phyloP scores from a whole-genome alignment of 2,113 vertebrate genomes.

The Microtus ochrogaster region DNA sequence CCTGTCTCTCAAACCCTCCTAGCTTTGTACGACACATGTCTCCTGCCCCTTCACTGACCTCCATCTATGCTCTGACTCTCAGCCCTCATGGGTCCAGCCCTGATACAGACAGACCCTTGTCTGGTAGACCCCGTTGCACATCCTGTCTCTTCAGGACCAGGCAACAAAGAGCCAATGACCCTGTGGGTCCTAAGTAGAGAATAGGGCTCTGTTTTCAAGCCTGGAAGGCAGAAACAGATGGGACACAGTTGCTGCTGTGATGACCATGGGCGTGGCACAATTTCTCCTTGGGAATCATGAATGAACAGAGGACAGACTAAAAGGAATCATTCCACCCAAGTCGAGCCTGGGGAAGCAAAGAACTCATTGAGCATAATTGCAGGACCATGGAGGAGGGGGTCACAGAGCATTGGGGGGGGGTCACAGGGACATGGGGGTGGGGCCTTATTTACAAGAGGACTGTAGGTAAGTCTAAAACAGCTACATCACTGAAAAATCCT shows the following conservation, averaged over 20 bases:
- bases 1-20: background rate
- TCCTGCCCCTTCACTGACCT: background rate
- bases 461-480: too few species aligned
- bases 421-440: too few species aligned
- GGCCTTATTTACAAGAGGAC: background rate
- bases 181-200: background rate
- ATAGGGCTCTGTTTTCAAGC: background rate
- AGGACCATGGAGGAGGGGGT: background rate
- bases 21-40: fast-evolving
- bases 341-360: background rate
- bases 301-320: background rate
- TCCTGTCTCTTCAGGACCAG: background rate
- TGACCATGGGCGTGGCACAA: background rate
- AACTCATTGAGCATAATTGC: too few species aligned
- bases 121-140: fast-evolving
- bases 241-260: background rate
- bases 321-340: background rate
- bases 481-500: background rate
- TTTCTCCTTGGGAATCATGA: background rate
- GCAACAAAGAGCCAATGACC: background rate
- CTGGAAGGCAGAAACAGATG: background rate
- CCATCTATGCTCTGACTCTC: background rate
- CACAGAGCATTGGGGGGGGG: too few species aligned
- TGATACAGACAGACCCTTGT: fast-evolving
- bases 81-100: background rate